Percentiles rank a stretch among this genome's conserved stretches.
Conservation (phyloP, 2,113 vertebrate species). For the Gobio gobio region DNA sequence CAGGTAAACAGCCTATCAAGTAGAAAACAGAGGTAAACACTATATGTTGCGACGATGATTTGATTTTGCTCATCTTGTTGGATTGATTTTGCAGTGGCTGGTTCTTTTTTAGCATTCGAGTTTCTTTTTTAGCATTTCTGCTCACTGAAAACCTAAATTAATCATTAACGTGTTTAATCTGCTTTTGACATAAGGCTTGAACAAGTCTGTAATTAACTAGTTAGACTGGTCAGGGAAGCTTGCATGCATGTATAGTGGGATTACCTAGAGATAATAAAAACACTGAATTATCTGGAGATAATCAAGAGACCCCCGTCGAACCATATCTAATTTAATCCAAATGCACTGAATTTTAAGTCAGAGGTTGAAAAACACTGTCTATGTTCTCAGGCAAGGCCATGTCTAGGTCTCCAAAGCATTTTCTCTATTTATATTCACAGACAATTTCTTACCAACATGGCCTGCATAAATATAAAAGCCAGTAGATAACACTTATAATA, state of each 20-base stretch:
- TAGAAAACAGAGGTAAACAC: neutral
- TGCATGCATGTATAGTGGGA: slow-evolving; percentile 16
- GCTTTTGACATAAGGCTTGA: neutral
- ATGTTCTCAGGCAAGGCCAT: slow-evolving; percentile 10
- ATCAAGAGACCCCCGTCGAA: slow-evolving; percentile 26
- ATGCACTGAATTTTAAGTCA: slow-evolving; percentile 34
- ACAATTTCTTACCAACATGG: neutral
- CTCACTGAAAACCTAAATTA: neutral
- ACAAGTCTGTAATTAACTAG: neutral
- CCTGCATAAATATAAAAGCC: neutral
- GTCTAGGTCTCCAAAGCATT: slow-evolving; percentile 16
- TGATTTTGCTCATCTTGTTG: neutral
- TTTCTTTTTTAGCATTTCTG: too few species aligned
- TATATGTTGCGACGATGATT: neutral
- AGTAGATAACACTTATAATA: neutral
- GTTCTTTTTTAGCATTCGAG: neutral
- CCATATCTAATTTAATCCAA: slow-evolving; percentile 47
- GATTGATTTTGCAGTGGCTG: neutral
- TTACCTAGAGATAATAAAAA: slow-evolving; percentile 32
- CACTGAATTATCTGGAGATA: slow-evolving; percentile 29
- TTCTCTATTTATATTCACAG: slow-evolving; percentile 8
- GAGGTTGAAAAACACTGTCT: slow-evolving; percentile 29
- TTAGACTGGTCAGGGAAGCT: slow-evolving; percentile 3
- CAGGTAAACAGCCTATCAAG: neutral
- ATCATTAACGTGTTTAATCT: slow-evolving; percentile 25